Conservation (phyloP, 2,888 invertebrate genomes). For the Marasmarcha lunaedactyla region DNA sequence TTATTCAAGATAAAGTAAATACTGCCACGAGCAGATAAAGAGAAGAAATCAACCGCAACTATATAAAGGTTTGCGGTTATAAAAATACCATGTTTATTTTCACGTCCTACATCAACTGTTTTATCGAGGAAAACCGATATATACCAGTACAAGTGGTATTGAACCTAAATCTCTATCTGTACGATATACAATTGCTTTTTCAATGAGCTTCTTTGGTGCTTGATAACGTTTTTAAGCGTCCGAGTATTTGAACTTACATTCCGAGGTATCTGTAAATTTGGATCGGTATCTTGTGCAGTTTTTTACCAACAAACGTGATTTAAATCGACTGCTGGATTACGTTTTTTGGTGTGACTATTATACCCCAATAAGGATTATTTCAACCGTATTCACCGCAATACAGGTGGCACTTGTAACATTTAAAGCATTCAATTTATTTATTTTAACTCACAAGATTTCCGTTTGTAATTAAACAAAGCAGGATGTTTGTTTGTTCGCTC, state of each 20-base stretch:
- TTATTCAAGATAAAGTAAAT: conserved; percentile 66
- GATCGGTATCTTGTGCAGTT: conserved; percentile 50
- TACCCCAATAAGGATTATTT: conserved; percentile 11
- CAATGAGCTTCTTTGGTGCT: background rate
- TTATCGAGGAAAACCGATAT: conserved; percentile 36
- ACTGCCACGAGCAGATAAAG: conserved; percentile 66
- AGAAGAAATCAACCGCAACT: conserved; percentile 68
- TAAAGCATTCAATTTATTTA: conserved; percentile 19
- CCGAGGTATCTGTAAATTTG: conserved; percentile 58
- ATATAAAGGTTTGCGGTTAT: conserved; percentile 68
- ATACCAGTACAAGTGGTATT: conserved; percentile 19
- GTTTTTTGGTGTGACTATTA: conserved; percentile 17
- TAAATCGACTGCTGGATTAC: conserved; percentile 31
- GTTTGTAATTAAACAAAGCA: conserved; percentile 19
- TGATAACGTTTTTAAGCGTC: background rate
- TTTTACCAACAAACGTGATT: conserved; percentile 49
- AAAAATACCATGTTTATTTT: conserved; percentile 70
- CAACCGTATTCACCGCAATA: conserved; percentile 11
- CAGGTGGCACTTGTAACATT: conserved; percentile 30
- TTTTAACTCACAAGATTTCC: background rate
- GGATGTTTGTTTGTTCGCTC: conserved; percentile 30
- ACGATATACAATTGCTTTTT: background rate
- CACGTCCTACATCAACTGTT: conserved; percentile 63
- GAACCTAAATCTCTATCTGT: background rate
- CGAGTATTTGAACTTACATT: conserved; percentile 48